Base-by-base conservation (phyloP, 2,113 vertebrate genomes). In the Poeciliopsis occidentalis region DNA sequence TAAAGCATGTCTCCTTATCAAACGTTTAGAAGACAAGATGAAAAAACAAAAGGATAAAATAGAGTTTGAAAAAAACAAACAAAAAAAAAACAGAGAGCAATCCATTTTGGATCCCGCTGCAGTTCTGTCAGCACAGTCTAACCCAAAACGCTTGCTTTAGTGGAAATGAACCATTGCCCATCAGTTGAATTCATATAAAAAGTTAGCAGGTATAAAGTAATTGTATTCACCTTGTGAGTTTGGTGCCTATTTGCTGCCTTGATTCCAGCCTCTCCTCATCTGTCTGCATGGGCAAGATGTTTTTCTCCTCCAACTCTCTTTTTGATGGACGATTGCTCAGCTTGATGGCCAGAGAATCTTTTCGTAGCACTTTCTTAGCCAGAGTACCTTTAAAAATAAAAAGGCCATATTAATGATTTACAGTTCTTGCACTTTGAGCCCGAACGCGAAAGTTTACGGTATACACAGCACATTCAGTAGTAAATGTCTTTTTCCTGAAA, bases 281-380 rank as follows among this genome's bases (percentile, higher is more conserved):
- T 0, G 97, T 98, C 93, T 99, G 98, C 93, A 96, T 93, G 72
- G 98, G 98, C 31, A 99, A 95, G 90, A 99, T 99, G 89, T 99
- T 99, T 93, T 98, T 99, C 76, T 99, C 98, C 88, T 99, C 96
- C 82, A 99, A 94, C 81, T 99, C 98, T 81, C 97, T 84, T 79
- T 97, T 98, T 71, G 97, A 98, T 32, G 98, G 98, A 87, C 98
- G 95, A 93, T 99, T 99, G 91, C 98, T 99, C 80, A 99, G 94
- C 91, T 99, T 99, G 92, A 99, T 97, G 83, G 97, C 98, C 92
- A 99, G 92, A 11, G 98, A 99, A 92, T 99, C 98, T 93, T 99
- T 98, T 89, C 98, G 95, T 91, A 98, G 95, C 80, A 99, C 96
- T 89, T 98, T 99, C 94, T 95, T 95, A 86, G 97, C 98, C 87